Evolutionary conservation across 2,797 vertebrate species (phyloP).

Genomic region (Tympanoctomys barrerae): DNA sequence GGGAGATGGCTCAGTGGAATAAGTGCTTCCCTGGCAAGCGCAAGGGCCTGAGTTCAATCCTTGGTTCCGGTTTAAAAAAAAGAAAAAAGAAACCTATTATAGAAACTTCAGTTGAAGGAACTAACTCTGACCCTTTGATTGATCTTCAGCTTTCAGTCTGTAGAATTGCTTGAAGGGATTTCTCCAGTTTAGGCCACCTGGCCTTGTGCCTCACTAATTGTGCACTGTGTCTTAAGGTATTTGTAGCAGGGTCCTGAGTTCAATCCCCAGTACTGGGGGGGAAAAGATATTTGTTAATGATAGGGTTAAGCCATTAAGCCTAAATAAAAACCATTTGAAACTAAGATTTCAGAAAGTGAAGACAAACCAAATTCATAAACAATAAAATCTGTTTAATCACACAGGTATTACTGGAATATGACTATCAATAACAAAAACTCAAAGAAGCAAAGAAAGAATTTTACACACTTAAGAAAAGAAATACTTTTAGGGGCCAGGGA

Average conservation of each 20-base stretch:
- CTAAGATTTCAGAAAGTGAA: slow-evolving; percentile 17
- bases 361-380: background rate
- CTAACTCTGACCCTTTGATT: background rate
- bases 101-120: background rate
- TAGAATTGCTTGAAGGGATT: background rate
- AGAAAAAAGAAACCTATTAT: background rate
- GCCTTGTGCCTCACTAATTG: background rate
- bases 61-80: no score
- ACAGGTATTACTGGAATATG: background rate
- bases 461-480: background rate
- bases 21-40: no score
- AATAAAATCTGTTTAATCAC: background rate
- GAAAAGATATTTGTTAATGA: background rate
- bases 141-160: background rate
- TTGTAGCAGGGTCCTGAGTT: background rate
- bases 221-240: background rate
- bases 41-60: no score
- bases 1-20: no score
- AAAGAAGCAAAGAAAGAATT: background rate
- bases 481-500: background rate
- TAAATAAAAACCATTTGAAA: background rate
- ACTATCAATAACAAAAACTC: background rate
- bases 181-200: background rate
- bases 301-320: background rate
- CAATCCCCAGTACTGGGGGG: no score